phyloP scores from a whole-genome alignment of 2,113 vertebrate species.

The Anguilla japonica region DNA sequence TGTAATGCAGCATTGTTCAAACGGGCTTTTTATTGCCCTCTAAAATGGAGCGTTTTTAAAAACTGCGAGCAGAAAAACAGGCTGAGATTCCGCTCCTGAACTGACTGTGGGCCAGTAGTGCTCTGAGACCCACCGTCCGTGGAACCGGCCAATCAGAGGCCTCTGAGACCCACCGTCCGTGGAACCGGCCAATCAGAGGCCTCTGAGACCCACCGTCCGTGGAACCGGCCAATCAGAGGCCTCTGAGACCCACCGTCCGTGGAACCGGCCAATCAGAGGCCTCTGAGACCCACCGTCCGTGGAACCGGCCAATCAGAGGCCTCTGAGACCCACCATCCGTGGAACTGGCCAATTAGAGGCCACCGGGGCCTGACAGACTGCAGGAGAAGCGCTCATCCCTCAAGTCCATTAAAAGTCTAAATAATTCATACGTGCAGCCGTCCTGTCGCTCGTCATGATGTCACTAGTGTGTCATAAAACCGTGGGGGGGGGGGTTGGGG shows the following conservation, averaged over 20 bases:
- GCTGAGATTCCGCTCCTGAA: not conserved
- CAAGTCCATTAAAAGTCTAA: not conserved
- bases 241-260: too few species aligned
- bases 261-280: too few species aligned
- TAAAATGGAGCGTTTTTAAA: not conserved
- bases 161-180: not conserved
- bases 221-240: not conserved
- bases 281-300: not conserved
- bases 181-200: not conserved
- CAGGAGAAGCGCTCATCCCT: not conserved
- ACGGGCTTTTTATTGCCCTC: not conserved
- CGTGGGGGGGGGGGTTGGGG: too few species aligned
- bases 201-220: not conserved
- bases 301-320: not conserved
- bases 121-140: not conserved
- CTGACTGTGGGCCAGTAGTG: not conserved
- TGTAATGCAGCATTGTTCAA: not conserved
- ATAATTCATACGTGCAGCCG: not conserved
- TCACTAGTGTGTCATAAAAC: not conserved
- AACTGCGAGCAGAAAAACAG: not conserved
- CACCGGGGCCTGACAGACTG: not conserved
- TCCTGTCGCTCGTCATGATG: not conserved
- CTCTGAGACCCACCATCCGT: too few species aligned
- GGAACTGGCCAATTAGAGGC: too few species aligned
- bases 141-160: not conserved